Conservation (phyloP, 2,888 invertebrate species). For the Stramonita haemastoma region DNA sequence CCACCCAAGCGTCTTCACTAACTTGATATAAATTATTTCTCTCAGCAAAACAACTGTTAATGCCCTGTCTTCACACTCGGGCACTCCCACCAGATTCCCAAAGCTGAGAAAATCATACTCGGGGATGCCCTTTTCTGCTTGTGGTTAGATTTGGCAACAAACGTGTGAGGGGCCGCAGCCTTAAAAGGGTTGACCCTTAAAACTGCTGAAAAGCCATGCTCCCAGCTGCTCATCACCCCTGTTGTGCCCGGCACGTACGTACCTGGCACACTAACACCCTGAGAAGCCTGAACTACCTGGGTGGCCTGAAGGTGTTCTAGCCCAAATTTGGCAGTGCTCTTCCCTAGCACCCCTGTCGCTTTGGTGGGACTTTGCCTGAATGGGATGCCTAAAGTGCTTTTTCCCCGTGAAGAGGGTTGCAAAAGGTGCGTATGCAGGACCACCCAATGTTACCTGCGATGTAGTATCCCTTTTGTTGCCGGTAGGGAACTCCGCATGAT, state of each 20-base stretch:
- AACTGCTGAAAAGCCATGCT: slow-evolving; percentile 48
- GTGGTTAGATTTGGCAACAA: background rate
- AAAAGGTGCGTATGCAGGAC: background rate
- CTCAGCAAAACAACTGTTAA: too few relatives aligned
- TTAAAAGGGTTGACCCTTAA: slow-evolving; percentile 45
- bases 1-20: too few relatives aligned
- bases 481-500: slow-evolving; percentile 37
- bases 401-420: background rate
- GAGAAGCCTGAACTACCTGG: background rate
- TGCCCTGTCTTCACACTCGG: too few relatives aligned
- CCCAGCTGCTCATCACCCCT: slow-evolving; percentile 36
- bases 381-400: background rate
- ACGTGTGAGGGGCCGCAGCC: background rate
- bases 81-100: background rate
- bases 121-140: background rate
- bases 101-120: background rate
- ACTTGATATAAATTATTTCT: too few relatives aligned
- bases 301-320: background rate
- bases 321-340: background rate
- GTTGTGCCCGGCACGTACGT: slow-evolving; percentile 31
- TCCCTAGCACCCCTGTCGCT: background rate
- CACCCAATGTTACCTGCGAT: background rate
- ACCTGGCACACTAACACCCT: background rate
- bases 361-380: background rate
- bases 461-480: background rate